Base-by-base conservation (phyloP, 2,888 invertebrate species). In the Plagodis dolabraria region DNA sequence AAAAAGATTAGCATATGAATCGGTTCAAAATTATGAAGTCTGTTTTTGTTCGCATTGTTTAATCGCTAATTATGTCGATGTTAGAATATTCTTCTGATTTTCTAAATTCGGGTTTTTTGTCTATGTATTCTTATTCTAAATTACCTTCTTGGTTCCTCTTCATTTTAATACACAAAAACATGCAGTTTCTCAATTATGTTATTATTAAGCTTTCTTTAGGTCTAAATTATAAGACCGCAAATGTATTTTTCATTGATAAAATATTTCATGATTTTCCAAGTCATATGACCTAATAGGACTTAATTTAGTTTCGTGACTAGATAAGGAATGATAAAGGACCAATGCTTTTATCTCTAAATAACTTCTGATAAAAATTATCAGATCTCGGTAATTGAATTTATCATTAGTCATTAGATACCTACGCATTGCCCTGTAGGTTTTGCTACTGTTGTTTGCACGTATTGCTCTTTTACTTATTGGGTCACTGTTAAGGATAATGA, bases 321-420 rank as follows among this genome's bases (percentile, higher is more conserved):
- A 72, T 71, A 63, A 57, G 53, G 46, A 62, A 57, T 53, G 51
- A 48, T 67, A 63, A 64, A 47, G 58, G 34, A 60, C 61, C 57
- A 33, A 55, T 56, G 47, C 48, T 59, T 51, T 57, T 76, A 74
- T 76, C 73, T 71, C 57, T 68, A 56, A 70, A 69, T 64, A 66
- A 60, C 53, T 63, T 51, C 54, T 67, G 76, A 79, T 78, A 79
- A 72, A 71, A 2, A 64, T 68, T 72, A 77, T 22, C 22, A 22
- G 22, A 78, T 79, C 73, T 76, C 69, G 56, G 64, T 72, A 58
- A 75, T 78, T 75, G 65, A 72, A 66, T 70, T 80, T 81, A 82
- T 80, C 80, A 68, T 71, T 71, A 57, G 70, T 64, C n/a, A n/a
- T n/a, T n/a, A n/a, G n/a, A n/a, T n/a, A n/a, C n/a, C n/a, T 45